Conservation (phyloP, 92 coral and sea anemone genomes). For the Umimayanthus chanpuru region DNA sequence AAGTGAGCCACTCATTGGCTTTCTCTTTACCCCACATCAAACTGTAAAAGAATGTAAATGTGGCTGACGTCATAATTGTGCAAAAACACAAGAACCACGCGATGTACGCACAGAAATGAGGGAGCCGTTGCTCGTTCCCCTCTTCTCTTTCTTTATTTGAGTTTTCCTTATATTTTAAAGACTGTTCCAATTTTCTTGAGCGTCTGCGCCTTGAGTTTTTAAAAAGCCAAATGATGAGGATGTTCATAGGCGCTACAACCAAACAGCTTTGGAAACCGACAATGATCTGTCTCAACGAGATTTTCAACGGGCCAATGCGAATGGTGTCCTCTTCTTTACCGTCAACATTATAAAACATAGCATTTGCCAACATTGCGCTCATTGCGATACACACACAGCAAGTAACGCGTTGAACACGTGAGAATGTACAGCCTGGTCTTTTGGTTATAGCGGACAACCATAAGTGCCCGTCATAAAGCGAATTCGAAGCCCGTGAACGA, state of each 20-base stretch:
- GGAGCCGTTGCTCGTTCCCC: slow-evolving; percentile 41
- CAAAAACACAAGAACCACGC: slow-evolving; percentile 68
- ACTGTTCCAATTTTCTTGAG: not conserved
- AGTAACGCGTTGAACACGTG: slow-evolving; percentile 72
- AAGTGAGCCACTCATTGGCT: slow-evolving; percentile 70
- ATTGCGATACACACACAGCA: slow-evolving; percentile 62
- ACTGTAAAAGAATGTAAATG: slow-evolving; percentile 74
- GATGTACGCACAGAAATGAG: slow-evolving; percentile 67
- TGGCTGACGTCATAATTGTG: slow-evolving; percentile 49
- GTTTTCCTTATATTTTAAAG: not conserved
- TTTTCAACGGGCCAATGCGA: slow-evolving; percentile 62
- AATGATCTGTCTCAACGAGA: slow-evolving; percentile 56
- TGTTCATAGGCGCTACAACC: slow-evolving; percentile 63
- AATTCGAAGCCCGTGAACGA: slow-evolving; percentile 47
- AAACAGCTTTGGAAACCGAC: slow-evolving; percentile 67
- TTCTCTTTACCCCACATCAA: slow-evolving; percentile 68
- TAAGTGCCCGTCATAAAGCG: slow-evolving; percentile 62
- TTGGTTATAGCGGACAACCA: slow-evolving; percentile 69
- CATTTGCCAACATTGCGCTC: slow-evolving; percentile 67
- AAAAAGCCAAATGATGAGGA: slow-evolving; percentile 57
- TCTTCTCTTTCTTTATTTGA: not conserved
- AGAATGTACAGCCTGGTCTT: slow-evolving; percentile 52
- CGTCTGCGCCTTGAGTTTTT: slow-evolving; percentile 48
- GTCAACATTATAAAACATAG: slow-evolving; percentile 64
- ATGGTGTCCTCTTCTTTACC: slow-evolving; percentile 48